Percentiles rank a stretch among this genome's conserved stretches.
Conservation (phyloP, 2,888 invertebrate species). For the Agapetus fuscipes region DNA sequence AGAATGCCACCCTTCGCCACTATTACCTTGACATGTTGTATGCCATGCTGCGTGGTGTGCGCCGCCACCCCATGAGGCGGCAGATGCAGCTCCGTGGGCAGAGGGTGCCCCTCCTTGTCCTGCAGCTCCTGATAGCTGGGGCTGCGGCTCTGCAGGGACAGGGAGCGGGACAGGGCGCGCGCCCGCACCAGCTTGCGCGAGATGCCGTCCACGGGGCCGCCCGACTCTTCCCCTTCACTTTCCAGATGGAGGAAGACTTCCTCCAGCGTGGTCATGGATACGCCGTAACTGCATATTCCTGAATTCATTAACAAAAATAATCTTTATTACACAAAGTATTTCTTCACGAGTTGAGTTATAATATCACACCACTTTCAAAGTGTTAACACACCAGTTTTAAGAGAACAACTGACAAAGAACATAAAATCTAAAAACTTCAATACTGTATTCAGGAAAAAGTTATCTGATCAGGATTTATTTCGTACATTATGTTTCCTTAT, state of each 20-base stretch:
- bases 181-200: conserved; percentile 66
- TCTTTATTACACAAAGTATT: background rate
- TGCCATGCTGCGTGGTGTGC: conserved; percentile 42
- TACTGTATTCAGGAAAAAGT: background rate
- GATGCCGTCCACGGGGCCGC: conserved; percentile 57
- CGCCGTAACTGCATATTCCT: conserved; percentile 73
- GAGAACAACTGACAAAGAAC: no score
- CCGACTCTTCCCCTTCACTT: conserved; percentile 57
- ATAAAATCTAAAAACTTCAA: background rate
- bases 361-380: no score
- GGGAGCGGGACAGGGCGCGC: conserved; percentile 57
- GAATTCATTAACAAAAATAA: conserved; percentile 4
- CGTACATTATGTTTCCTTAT: no score
- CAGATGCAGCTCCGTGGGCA: background rate
- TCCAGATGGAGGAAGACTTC: conserved; percentile 78
- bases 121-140: conserved; percentile 63
- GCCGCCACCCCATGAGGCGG: conserved; percentile 26
- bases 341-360: no score
- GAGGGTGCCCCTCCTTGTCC: conserved; percentile 28
- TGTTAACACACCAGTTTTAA: no score
- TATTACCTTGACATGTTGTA: conserved; percentile 46
- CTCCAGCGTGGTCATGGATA: conserved; percentile 82
- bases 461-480: no score
- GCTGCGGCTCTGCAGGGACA: conserved; percentile 65
- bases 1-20: no score